Evolutionary conservation across 2,113 vertebrate species (phyloP).

Genomic region (Chiloscyllium plagiosum): DNA sequence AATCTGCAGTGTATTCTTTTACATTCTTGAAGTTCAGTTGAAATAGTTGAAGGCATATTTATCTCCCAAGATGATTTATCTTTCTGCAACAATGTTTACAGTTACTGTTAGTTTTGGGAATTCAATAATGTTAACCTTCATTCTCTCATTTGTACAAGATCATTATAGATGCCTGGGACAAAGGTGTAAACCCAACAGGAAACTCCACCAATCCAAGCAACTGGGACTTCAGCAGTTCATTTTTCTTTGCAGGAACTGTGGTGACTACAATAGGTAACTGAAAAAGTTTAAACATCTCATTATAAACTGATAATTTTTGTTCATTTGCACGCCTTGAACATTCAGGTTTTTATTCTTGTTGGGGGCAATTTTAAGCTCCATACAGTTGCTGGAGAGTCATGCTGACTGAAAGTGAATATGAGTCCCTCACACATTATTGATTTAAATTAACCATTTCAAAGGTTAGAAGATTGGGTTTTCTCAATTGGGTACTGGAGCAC

Average conservation of each 20-base stretch:
- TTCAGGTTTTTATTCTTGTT: neutral
- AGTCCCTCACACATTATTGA: neutral
- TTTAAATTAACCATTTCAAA: neutral
- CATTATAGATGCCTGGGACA: slow-evolving; percentile 82
- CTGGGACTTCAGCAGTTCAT: slow-evolving; percentile 90
- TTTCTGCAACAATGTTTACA: no score
- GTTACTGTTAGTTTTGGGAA: neutral
- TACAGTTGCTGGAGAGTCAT: no score
- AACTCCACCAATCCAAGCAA: slow-evolving; percentile 86
- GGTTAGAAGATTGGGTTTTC: neutral
- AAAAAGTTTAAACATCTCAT: neutral
- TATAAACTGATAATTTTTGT: no score
- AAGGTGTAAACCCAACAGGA: slow-evolving; percentile 80
- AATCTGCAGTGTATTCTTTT: neutral
- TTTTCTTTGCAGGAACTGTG: slow-evolving; percentile 85
- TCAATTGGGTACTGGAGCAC: neutral
- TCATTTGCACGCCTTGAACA: neutral
- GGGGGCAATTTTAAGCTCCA: neutral
- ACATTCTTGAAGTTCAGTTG: neutral
- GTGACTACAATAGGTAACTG: slow-evolving; percentile 82
- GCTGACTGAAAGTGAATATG: neutral
- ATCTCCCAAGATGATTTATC: neutral
- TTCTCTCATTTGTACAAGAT: slow-evolving; percentile 56
- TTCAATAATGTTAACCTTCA: slow-evolving; percentile 21
- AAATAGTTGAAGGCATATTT: neutral